Conservation (phyloP, 37 sponge, comb jelly and placozoan species). For the Mnemiopsis leidyi region DNA sequence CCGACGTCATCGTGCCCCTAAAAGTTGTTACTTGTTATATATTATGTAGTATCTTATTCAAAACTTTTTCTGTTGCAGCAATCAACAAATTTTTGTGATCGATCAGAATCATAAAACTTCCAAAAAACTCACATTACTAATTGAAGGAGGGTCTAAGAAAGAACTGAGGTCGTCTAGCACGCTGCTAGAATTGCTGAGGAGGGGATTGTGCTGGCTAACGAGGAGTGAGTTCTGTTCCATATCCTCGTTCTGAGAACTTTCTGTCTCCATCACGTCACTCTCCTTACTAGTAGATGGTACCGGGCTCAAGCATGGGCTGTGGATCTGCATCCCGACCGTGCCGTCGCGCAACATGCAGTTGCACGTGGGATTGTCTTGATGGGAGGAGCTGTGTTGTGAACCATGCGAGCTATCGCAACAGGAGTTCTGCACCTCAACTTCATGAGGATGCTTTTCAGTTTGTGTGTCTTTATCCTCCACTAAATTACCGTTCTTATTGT, state of each 20-base stretch:
- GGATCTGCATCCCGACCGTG: not conserved
- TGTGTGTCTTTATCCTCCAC: conserved; percentile 26
- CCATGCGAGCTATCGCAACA: not conserved
- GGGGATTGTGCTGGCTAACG: conserved; percentile 38
- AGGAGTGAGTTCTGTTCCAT: not conserved
- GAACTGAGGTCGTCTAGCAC: not conserved
- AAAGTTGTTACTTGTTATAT: too few species aligned
- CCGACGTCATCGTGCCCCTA: not conserved
- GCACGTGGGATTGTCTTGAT: not conserved
- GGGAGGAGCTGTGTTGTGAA: not conserved
- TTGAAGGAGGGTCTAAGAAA: not conserved
- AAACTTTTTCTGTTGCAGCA: too few species aligned
- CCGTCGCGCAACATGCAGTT: not conserved
- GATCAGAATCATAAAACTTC: too few species aligned
- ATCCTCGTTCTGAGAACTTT: not conserved
- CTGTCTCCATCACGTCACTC: not conserved
- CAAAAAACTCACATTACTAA: conserved; percentile 12
- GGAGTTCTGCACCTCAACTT: not conserved
- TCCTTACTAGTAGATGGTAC: conserved; percentile 10
- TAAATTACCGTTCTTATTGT: not conserved
- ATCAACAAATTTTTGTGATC: too few species aligned
- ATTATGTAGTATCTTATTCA: too few species aligned
- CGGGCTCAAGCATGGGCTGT: not conserved
- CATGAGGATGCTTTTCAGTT: not conserved
- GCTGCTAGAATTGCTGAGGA: conserved; percentile 24